These are phyloP conservation scores for Buathra laborator DNA, from an alignment of 2,888 invertebrate genomes.

Conservation along the genomic window DNA sequence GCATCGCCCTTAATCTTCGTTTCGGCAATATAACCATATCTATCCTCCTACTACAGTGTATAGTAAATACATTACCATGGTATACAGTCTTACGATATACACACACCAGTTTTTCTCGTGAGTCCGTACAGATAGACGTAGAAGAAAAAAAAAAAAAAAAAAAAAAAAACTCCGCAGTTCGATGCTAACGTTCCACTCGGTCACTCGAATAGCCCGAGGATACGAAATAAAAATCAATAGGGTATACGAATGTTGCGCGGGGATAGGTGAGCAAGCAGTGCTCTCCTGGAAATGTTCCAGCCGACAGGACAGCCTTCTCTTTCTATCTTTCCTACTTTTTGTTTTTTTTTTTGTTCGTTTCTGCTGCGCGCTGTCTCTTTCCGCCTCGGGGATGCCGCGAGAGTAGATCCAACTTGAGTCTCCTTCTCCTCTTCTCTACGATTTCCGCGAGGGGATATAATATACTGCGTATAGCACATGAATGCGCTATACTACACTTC, in stretches of 20 bases:
- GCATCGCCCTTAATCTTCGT: conserved; percentile 5
- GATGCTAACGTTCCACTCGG: conserved; percentile 59
- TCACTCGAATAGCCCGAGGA: conserved; percentile 73
- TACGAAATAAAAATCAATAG: conserved; percentile 82
- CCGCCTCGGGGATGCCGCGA: conserved; percentile 10
- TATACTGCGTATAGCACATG: conserved; percentile 13
- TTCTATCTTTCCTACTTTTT: conserved; percentile 22
- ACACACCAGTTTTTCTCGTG: not conserved
- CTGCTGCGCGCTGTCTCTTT: conserved; percentile 21
- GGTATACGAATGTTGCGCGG: conserved; percentile 65
- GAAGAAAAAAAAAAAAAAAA: not conserved
- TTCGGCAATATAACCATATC: conserved; percentile 9
- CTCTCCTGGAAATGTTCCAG: conserved; percentile 79
- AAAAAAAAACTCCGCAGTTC: conserved; percentile 44
- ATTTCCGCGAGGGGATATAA: conserved; percentile 20
- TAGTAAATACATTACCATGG: conserved; percentile 2
- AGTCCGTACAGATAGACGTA: not conserved
- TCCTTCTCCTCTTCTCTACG: conserved; percentile 14
- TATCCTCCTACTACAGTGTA: not conserved
- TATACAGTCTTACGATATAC: not conserved
- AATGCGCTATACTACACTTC: conserved; percentile 8
- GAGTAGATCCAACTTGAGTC: conserved; percentile 33
- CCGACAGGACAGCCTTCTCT: conserved; percentile 54
- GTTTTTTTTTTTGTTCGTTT: conserved; percentile 16
- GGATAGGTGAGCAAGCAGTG: conserved; percentile 44